Evolutionary conservation across 92 coral and sea anemone genomes (phyloP).

Genomic region (Parazoanthus swiftii): DNA sequence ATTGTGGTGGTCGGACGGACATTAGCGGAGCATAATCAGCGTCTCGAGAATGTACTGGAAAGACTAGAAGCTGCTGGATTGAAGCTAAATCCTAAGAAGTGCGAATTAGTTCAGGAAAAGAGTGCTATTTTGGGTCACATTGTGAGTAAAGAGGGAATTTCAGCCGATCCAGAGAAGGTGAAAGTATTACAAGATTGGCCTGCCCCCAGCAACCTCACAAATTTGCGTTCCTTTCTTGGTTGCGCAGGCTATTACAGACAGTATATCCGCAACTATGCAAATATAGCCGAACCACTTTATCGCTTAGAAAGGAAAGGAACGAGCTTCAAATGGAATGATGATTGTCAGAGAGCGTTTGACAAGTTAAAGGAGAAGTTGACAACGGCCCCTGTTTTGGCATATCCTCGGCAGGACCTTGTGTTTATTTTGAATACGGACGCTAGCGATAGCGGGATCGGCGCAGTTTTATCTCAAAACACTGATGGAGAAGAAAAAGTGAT

Average conservation of each 20-base stretch:
- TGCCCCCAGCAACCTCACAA: slow-evolving; percentile 6
- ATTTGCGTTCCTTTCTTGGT: slow-evolving; percentile 38
- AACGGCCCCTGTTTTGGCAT: slow-evolving; percentile 32
- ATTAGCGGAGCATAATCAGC: background rate
- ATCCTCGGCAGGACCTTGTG: slow-evolving; percentile 18
- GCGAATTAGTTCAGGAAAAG: background rate
- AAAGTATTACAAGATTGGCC: slow-evolving; percentile 11
- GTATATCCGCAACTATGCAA: slow-evolving; percentile 15
- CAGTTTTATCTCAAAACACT: slow-evolving; percentile 23
- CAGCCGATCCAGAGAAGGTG: slow-evolving; percentile 25
- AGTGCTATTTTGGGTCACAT: slow-evolving; percentile 32
- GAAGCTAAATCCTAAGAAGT: background rate
- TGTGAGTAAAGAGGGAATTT: slow-evolving; percentile 28
- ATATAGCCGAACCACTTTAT: slow-evolving; percentile 36
- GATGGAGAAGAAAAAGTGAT: slow-evolving; percentile 12
- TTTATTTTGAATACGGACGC: slow-evolving; percentile 30
- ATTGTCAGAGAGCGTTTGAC: background rate
- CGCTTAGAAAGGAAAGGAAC: slow-evolving; percentile 1
- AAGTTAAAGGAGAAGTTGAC: background rate
- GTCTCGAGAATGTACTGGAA: background rate
- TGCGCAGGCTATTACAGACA: slow-evolving; percentile 12
- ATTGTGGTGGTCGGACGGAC: background rate
- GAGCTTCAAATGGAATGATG: slow-evolving; percentile 6
- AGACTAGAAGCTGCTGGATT: background rate
- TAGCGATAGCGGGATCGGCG: slow-evolving; percentile 10